phyloP scores from a whole-genome alignment of 2,888 invertebrate species.

The Lasius platythorax region DNA sequence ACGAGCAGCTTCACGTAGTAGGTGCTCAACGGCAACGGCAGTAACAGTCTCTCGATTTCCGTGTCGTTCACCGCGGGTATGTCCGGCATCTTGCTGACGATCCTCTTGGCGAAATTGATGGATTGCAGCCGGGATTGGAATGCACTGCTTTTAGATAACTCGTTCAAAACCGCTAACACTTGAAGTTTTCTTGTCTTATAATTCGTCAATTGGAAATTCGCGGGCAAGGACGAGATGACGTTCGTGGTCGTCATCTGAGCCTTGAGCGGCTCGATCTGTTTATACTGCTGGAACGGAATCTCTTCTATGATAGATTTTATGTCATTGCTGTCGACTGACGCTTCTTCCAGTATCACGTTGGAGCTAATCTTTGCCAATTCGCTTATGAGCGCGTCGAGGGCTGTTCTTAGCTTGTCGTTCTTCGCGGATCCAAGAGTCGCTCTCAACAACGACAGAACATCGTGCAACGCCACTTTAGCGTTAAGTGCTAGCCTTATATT shows the following conservation, averaged over 20 bases:
- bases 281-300: slow-evolving; percentile 26
- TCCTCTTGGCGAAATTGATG: slow-evolving; percentile 27
- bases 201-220: slow-evolving; percentile 34
- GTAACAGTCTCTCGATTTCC: slow-evolving; percentile 43
- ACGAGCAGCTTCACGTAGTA: slow-evolving; percentile 4
- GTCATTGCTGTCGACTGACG: slow-evolving; percentile 2
- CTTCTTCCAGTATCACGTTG: neutral
- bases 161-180: slow-evolving; percentile 35
- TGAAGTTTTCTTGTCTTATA: slow-evolving; percentile 48
- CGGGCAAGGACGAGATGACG: slow-evolving; percentile 45
- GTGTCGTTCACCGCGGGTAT: slow-evolving; percentile 35
- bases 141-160: neutral
- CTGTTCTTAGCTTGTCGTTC: neutral
- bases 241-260: slow-evolving; percentile 9
- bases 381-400: neutral
- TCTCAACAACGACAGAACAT: slow-evolving; percentile 31
- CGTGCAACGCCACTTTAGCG: slow-evolving; percentile 17
- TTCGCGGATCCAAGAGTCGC: slow-evolving; percentile 28
- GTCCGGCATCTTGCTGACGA: slow-evolving; percentile 51
- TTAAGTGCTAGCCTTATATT: neutral
- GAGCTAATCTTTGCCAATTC: slow-evolving; percentile 8
- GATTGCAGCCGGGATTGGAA: neutral
- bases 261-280: neutral
- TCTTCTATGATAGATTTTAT: slow-evolving; percentile 17
- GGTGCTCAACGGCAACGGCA: slow-evolving; percentile 16